Base-by-base conservation (phyloP, 2,888 invertebrate genomes). In the Meandrusa payeni region DNA sequence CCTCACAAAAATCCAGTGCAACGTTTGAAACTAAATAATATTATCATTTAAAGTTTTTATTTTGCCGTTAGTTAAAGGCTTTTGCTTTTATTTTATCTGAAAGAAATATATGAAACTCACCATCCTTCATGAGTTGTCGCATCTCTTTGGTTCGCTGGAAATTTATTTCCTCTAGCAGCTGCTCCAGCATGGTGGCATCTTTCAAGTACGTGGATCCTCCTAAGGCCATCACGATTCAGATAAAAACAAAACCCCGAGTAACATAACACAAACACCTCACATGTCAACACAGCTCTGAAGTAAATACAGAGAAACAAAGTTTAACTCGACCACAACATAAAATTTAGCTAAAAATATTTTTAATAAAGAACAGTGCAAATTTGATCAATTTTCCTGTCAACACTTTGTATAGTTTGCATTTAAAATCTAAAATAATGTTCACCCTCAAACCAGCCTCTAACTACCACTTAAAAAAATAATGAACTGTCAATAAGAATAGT, bases 91-190 rank as follows among this genome's bases (percentile, higher is more conserved):
- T n/a, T n/a, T n/a, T n/a, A n/a, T n/a, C n/a, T n/a, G n/a, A n/a
- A n/a, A n/a, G n/a, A n/a, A n/a, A n/a, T n/a, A n/a, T n/a, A n/a
- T n/a, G n/a, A n/a, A n/a, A 64, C 83, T 77, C 73, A 95, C 96
- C 96, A 88, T 96, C 96, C 82, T 95, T 95, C 63, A 95, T 89
- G 57, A 95, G 83, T 76, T 96, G 96, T 32, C 96, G 89, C 93
- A 96, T 94, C 81, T 96, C 96, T 78, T 97, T 96, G 38, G 95
- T 95, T 53, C 96, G 90, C 76, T 97, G 96, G 64, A 96, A 97
- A 79, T 95, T 96, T 55, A 97, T 97, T 78, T 97, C 97, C 69
- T 96, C 96, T 47, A 97, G 85, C 42, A 97, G 88, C 66, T 95
- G 96, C 69, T 96, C 96, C 57, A 97, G 80, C 75, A 94, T 92